Conservation (phyloP, 35 echinoderm and acorn worm species). For the Lytechinus pictus region DNA sequence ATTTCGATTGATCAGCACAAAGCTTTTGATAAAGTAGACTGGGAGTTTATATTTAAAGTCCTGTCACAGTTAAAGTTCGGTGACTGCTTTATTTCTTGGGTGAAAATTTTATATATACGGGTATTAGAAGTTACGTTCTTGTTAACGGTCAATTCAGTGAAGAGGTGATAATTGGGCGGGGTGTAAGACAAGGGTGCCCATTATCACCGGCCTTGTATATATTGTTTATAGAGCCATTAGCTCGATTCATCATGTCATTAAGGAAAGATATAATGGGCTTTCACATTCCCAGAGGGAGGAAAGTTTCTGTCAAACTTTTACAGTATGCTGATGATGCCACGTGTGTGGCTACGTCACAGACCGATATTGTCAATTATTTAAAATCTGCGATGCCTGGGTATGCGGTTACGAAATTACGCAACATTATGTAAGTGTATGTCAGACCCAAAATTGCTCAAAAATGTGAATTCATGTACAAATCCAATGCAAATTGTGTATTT, state of each 20-base stretch:
- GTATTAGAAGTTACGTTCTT: conserved; percentile 45
- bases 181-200: conserved; percentile 59
- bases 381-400: too few species aligned
- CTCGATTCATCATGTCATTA: conserved; percentile 31
- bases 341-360: conserved; percentile 45
- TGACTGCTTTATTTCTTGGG: conserved; percentile 48
- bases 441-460: too few species aligned
- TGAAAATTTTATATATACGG: conserved; percentile 62
- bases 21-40: conserved; percentile 67
- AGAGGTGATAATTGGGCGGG: not conserved
- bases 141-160: conserved; percentile 53
- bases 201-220: conserved; percentile 58
- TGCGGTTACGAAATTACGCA: too few species aligned
- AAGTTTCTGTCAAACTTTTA: conserved; percentile 19
- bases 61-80: conserved; percentile 38
- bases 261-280: not conserved
- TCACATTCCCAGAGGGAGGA: conserved; percentile 8
- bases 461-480: too few species aligned
- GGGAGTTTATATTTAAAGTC: conserved; percentile 47
- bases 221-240: conserved; percentile 61
- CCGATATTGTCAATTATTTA: conserved; percentile 12
- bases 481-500: too few species aligned
- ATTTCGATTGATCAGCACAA: conserved; percentile 69
- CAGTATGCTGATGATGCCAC: conserved; percentile 60
- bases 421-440: too few species aligned